Base-by-base conservation (phyloP, 1,140 invertebrate species). In the Solenopsis fugax region DNA sequence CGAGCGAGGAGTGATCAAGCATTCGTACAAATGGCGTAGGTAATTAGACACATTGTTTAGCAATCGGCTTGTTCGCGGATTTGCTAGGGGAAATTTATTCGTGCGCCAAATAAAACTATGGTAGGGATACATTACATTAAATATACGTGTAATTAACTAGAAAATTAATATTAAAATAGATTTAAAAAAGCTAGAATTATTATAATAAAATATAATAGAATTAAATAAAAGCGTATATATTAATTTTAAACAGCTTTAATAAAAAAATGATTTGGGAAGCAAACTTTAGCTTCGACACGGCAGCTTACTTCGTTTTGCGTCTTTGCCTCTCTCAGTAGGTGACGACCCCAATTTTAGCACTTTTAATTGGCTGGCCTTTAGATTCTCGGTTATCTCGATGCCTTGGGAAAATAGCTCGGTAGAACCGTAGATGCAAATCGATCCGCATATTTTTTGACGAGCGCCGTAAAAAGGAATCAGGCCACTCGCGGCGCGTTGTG, bases 401-500 rank as follows among this genome's bases (percentile, higher is more conserved):
- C 41, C 54, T 86, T 69, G 84, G 37, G 41, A 84, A 84, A 81
- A 89, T 87, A 54, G 62, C 50, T 21, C 24, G 65, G 54, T 54
- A 60, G 62, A 24, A 50, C 60, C 21, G 87, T 88, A 77, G 81
- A 88, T 75, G 64, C 69, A 87, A 77, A 67, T 54, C 60, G 87
- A 78, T 34, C n/a, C 34, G 67, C 76, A 64, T 84, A 69, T 64
- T 73, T 87, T 87, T 77, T 64, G 78, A 88, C 58, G 86, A 41
- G 37, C 41, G 29, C 45, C 29, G 60, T 60, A 85, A 85, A 84
- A 90, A 90, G 86, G 84, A 91, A 91, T 90, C 78, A 88, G 90
- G 90, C 86, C 90, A 85, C 41, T 56, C 88, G 71, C 34, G 64
- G 78, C 67, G 37, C 29, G 4, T 37, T 50, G 62, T n/a, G 71